Conservation (phyloP, 2,113 vertebrate genomes). For the Athene cunicularia region DNA sequence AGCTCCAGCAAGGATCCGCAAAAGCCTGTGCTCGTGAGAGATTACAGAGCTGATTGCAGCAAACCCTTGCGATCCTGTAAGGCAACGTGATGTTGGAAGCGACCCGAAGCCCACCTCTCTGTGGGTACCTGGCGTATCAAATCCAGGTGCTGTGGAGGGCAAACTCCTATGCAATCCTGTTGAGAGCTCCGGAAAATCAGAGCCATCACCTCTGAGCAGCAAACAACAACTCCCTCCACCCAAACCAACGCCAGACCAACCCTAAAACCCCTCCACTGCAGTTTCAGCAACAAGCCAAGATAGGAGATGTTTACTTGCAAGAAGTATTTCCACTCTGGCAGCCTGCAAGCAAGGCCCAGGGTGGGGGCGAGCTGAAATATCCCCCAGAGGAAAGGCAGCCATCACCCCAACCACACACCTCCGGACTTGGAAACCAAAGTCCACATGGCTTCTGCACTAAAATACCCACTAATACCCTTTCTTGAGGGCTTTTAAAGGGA, state of each 20-base stretch:
- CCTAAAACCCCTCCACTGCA: neutral
- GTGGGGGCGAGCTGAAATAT: accelerated
- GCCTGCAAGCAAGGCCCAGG: neutral
- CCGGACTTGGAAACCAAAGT: neutral
- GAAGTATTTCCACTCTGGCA: neutral
- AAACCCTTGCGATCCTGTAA: neutral
- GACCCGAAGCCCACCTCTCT: neutral
- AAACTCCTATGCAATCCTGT: neutral
- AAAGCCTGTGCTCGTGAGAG: too few species aligned
- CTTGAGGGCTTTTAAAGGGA: neutral
- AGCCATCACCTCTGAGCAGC: neutral
- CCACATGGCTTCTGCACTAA: accelerated
- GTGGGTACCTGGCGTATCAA: accelerated
- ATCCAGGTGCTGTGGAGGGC: neutral
- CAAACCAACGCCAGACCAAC: neutral
- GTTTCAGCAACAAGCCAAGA: neutral
- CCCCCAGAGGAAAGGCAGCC: neutral
- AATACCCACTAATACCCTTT: neutral
- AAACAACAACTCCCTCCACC: neutral
- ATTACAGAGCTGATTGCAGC: accelerated
- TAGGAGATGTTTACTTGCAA: too few species aligned
- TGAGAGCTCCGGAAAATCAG: neutral
- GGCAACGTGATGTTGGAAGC: neutral
- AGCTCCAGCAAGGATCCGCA: neutral
- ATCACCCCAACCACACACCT: neutral